Percentiles rank a stretch among this genome's conserved stretches.
Conservation (phyloP, 2,888 invertebrate genomes). For the Melieria crassipennis region DNA sequence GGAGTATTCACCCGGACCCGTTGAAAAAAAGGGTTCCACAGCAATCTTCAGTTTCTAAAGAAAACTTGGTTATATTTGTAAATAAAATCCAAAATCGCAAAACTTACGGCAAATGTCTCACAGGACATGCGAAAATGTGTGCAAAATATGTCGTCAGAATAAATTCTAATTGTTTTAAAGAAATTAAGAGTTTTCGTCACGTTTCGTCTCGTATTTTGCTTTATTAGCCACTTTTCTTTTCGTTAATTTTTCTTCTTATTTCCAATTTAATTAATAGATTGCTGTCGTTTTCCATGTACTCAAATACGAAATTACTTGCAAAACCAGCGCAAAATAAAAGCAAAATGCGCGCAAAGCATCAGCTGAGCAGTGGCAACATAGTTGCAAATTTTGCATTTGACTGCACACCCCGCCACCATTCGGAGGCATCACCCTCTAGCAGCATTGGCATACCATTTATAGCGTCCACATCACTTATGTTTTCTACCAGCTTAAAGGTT, state of each 20-base stretch:
- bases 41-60: background rate
- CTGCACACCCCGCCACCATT: conserved; percentile 18
- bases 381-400: no score
- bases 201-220: background rate
- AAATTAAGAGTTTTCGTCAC: background rate
- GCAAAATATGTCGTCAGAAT: background rate
- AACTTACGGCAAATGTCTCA: conserved; percentile 4
- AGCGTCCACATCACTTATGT: conserved; percentile 18
- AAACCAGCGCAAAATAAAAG: no score
- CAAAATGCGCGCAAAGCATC: no score
- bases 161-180: conserved; percentile 1
- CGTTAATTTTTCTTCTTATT: no score
- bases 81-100: background rate
- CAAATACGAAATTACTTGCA: no score
- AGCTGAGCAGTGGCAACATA: no score
- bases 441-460: conserved; percentile 25
- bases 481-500: conserved; percentile 26
- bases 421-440: conserved; percentile 20
- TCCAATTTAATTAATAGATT: no score
- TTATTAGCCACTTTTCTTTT: no score
- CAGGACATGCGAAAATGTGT: background rate
- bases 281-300: no score
- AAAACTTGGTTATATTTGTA: background rate
- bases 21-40: background rate
- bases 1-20: no score